Percentiles rank a stretch among this genome's conserved stretches.
phyloP scores from a whole-genome alignment of 2,113 vertebrate species.

The Columba janthina region DNA sequence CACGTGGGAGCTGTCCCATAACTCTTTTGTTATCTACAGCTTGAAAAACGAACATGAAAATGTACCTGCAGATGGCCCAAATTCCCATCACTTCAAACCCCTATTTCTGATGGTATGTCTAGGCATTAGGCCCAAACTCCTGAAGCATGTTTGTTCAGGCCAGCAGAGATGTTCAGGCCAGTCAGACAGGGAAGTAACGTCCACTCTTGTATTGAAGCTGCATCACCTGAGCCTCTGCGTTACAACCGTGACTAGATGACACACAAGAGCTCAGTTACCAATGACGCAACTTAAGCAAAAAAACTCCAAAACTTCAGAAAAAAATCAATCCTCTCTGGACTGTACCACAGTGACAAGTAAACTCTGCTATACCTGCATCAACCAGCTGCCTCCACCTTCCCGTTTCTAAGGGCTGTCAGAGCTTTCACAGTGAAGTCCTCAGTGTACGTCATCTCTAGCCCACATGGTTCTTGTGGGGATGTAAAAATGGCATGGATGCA shows the following conservation, averaged over 20 bases:
- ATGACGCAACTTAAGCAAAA: neutral
- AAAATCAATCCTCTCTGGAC: neutral
- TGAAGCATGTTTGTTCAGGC: neutral
- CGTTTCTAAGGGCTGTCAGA: neutral
- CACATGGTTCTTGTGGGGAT: neutral
- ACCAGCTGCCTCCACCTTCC: neutral
- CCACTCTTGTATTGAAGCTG: neutral
- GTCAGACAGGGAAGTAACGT: neutral
- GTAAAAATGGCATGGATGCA: neutral
- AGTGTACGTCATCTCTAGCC: neutral
- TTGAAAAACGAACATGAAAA: neutral
- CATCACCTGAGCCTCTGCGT: neutral
- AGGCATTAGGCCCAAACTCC: neutral
- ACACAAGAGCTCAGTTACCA: neutral
- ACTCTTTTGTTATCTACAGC: neutral
- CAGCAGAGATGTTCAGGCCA: neutral
- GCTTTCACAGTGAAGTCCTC: neutral
- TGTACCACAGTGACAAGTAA: neutral
- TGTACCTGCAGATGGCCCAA: neutral
- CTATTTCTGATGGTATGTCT: neutral
- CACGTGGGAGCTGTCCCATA: neutral
- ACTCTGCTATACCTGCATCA: neutral
- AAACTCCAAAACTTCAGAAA: neutral
- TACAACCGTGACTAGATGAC: rapidly evolving
- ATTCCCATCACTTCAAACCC: neutral